These are phyloP conservation scores for Triplophysa yarkandensis DNA, from an alignment of 2,797 vertebrate genomes.

Conservation along the genomic window DNA sequence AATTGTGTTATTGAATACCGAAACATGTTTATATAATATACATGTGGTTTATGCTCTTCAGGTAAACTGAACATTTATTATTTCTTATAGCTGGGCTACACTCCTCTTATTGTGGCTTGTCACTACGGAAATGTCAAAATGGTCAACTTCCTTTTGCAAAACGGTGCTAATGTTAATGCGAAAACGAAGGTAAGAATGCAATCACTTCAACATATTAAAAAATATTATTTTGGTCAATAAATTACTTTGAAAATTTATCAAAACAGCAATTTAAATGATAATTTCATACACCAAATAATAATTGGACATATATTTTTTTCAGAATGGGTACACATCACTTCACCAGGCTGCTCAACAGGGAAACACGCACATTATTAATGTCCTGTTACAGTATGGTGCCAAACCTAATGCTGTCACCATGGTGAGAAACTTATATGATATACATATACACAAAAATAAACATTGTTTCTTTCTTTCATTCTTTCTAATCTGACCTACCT, in stretches of 20 bases:
- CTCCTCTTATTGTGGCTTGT: conserved; percentile 94
- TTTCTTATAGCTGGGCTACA: conserved; percentile 89
- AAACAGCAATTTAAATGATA: background rate
- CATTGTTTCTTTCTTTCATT: background rate
- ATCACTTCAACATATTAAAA: too few relatives aligned
- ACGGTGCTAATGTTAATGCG: conserved; percentile 85
- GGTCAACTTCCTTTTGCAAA: conserved; percentile 92
- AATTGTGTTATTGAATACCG: too few relatives aligned
- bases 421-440: conserved; percentile 72
- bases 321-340: conserved; percentile 94
- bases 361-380: conserved; percentile 77
- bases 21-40: background rate
- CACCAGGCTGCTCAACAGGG: conserved; percentile 97
- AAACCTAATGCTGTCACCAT: conserved; percentile 90
- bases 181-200: conserved; percentile 87
- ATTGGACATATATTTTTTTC: background rate
- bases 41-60: background rate
- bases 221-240: too few relatives aligned
- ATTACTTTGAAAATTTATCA: too few relatives aligned
- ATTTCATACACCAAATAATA: background rate
- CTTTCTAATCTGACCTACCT: background rate
- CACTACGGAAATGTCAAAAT: conserved; percentile 97
- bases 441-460: conserved; percentile 8
- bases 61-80: conserved; percentile 64
- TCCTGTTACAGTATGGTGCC: conserved; percentile 89